These are phyloP conservation scores for Zonitis immaculata DNA, from an alignment of 2,888 invertebrate species.

Conservation along the genomic window DNA sequence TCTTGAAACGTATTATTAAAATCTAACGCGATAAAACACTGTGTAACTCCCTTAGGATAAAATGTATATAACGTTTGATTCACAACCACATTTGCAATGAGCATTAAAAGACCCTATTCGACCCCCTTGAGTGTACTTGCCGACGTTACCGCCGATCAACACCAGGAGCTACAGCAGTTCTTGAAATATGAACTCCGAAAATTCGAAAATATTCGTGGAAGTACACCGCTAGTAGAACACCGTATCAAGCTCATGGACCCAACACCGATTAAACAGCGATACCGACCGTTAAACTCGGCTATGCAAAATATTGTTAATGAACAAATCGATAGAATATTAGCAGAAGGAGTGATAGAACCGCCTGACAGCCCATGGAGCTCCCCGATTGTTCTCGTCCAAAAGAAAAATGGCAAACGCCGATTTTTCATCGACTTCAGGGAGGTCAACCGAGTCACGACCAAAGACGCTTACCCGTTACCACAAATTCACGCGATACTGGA, in stretches of 20 bases:
- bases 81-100: too few species aligned
- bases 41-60: too few species aligned
- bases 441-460: constrained; percentile 15
- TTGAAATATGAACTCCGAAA: too few species aligned
- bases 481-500: constrained; percentile 28
- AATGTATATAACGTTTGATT: too few species aligned
- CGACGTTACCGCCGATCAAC: too few species aligned
- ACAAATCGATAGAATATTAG: constrained; percentile 16
- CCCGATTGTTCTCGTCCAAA: constrained; percentile 14
- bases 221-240: constrained; percentile 4
- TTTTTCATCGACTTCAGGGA: constrained; percentile 23
- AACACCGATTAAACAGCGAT: constrained; percentile 24
- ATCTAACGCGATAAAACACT: too few species aligned
- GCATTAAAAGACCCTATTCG: too few species aligned
- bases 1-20: too few species aligned
- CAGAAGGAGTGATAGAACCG: constrained; percentile 14
- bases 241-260: not conserved
- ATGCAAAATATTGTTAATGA: constrained; percentile 14
- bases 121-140: too few species aligned
- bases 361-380: constrained; percentile 21
- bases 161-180: too few species aligned
- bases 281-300: constrained; percentile 23
- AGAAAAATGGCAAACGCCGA: constrained; percentile 17
- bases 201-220: too few species aligned
- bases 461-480: constrained; percentile 30